Evolutionary conservation across 1,140 invertebrate species (phyloP), one percentile per base, ranked within the genome.

Genomic region (Laupala kohalensis): DNA sequence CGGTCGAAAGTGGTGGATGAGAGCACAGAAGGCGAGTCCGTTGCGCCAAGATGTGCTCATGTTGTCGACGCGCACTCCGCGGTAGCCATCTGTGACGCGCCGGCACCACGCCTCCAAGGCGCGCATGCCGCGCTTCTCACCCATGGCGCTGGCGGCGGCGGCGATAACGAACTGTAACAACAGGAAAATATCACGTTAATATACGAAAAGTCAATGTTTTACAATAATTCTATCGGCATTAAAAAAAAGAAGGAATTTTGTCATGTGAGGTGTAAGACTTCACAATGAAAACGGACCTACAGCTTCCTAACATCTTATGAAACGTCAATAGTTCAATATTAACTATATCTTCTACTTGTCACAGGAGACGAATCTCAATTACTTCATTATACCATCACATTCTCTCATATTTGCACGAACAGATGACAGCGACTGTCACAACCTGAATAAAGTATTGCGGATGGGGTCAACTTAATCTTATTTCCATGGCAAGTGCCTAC

Each of bases 1-100:
- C 37, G 95, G 95, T 77, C 94, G 87, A 83, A 95, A 97, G 79
- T 94, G 90, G 83, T 97, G 95, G 77, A 98, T 95, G 80, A 98
- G 88, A 68, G 95, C 96, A 84, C 95, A 98, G 82, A 97, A 98
- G 28, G 93, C 94, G 65, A 98, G 87, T 68, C 96, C 96, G 83
- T 96, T 90, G 75, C 93, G 86, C 93, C 93, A 96, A 3, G 92
- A 94, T 71, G 93, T 94, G 70, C 92, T 95, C 92, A 96, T 95
- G 81, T 96, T 95, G 75, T 89, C 88, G 73, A 96, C 88, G 76
- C 89, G 89, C 53, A 97, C 94, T 76, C 92, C 90, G 4, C 88
- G 85, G 81, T 97, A 97, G 75, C 95, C 94, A 68, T 92, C 90
- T 5, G 92, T 92, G 78, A 94, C 87, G 63, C 90, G 86, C 73